These are phyloP conservation scores for Tretioscincus oriximinensis DNA, from an alignment of 2,113 vertebrate species.

Conservation along the genomic window DNA sequence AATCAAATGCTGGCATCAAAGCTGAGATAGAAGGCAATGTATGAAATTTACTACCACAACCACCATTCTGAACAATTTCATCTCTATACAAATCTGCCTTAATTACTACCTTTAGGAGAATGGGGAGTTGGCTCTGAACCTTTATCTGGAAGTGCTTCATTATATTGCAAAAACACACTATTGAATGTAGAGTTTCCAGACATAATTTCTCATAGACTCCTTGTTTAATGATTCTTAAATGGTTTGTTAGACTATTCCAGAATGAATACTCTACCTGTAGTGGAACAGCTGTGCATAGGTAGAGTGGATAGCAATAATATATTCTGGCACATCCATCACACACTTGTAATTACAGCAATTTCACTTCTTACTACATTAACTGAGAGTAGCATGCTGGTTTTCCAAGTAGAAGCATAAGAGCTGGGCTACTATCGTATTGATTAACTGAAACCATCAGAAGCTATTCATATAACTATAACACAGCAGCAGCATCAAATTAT, in stretches of 20 bases:
- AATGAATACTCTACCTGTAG: slow-evolving; percentile 37
- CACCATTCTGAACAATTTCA: too few relatives aligned
- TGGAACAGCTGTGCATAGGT: slow-evolving; percentile 20
- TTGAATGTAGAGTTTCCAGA: slow-evolving; percentile 14
- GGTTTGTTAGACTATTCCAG: neutral
- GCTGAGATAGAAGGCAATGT: neutral
- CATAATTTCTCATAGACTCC: slow-evolving; percentile 45
- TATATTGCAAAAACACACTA: slow-evolving; percentile 2
- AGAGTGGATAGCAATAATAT: slow-evolving; percentile 31
- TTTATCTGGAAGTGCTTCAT: slow-evolving; percentile 6
- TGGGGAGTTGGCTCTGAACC: neutral
- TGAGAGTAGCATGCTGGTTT: slow-evolving; percentile 53
- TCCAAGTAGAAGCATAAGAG: slow-evolving; percentile 62
- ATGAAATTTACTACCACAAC: too few relatives aligned
- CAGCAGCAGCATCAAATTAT: slow-evolving; percentile 36
- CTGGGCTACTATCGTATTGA: slow-evolving; percentile 58
- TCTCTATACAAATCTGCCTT: too few relatives aligned
- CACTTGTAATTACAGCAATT: slow-evolving; percentile 60
- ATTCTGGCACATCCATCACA: slow-evolving; percentile 49
- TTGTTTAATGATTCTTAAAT: slow-evolving; percentile 41
- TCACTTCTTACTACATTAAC: slow-evolving; percentile 67
- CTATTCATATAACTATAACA: slow-evolving; percentile 46
- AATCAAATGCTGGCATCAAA: neutral
- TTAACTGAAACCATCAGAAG: slow-evolving; percentile 58
- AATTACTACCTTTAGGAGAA: neutral